phyloP scores from a whole-genome alignment of 2,797 vertebrate species.

The Gadopsis bispinosus region DNA sequence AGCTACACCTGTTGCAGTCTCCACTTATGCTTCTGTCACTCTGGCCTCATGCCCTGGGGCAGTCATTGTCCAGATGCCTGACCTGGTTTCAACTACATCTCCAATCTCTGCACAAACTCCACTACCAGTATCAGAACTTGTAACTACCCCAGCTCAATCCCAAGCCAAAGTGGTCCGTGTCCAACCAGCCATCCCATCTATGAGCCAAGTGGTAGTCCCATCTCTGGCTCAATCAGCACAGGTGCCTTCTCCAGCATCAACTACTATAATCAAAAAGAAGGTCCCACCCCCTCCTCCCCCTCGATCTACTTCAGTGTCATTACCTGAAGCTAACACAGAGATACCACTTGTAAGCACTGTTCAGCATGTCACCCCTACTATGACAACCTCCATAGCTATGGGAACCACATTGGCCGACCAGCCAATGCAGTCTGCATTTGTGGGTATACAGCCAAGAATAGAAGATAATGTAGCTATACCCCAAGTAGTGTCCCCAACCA shows the following conservation, averaged over 20 bases:
- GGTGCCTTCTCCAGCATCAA: conserved; percentile 56
- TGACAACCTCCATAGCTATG: conserved; percentile 54
- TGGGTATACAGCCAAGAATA: conserved; percentile 81
- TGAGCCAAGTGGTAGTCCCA: conserved; percentile 47
- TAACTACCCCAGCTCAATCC: conserved; percentile 54
- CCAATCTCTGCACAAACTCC: conserved; percentile 62
- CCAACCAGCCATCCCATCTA: conserved; percentile 56
- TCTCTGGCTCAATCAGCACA: conserved; percentile 52
- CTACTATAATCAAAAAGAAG: conserved; percentile 81
- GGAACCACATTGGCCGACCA: conserved; percentile 52
- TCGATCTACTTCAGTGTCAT: conserved; percentile 78
- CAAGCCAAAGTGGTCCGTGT: conserved; percentile 68
- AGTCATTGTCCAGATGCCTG: conserved; percentile 79
- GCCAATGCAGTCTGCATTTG: conserved; percentile 78
- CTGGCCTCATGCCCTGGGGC: conserved; percentile 52
- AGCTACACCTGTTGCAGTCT: conserved; percentile 39
- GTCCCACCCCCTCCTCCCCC: conserved; percentile 78
- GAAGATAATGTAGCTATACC: conserved; percentile 64
- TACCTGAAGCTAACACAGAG: conserved; percentile 63
- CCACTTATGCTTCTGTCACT: conserved; percentile 42
- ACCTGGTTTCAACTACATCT: conserved; percentile 79
- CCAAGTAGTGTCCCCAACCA: conserved; percentile 77
- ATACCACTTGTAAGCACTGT: conserved; percentile 51
- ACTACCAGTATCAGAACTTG: conserved; percentile 60
- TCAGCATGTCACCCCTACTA: conserved; percentile 63